These are phyloP conservation scores for Palythoa caribaeorum DNA, from an alignment of 92 coral and sea anemone genomes.

Conservation along the genomic window DNA sequence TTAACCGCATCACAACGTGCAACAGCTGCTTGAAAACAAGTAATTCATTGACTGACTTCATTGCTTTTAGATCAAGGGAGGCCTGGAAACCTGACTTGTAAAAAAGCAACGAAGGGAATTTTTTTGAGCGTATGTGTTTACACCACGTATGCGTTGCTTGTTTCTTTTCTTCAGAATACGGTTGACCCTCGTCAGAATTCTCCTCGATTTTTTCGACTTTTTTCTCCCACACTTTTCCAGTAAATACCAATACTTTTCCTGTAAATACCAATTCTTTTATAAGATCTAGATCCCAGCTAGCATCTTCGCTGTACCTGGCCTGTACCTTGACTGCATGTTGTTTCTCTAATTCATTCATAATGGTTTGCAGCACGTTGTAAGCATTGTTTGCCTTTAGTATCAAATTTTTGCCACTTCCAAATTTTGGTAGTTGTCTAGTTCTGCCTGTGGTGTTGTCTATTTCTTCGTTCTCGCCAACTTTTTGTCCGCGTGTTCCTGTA, in stretches of 20 bases:
- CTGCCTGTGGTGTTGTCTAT: neutral
- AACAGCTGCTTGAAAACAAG: neutral
- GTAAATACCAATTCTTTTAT: too few relatives aligned
- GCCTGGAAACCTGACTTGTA: neutral
- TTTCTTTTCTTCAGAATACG: neutral
- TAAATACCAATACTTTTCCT: neutral
- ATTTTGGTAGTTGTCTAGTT: neutral
- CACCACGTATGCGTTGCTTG: neutral
- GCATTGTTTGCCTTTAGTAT: neutral
- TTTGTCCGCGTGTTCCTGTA: neutral
- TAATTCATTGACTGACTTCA: neutral
- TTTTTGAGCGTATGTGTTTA: neutral
- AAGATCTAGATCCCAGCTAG: neutral
- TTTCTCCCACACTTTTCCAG: neutral
- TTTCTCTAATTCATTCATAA: neutral
- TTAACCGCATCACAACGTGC: neutral
- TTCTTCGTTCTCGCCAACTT: neutral
- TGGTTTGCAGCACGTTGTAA: neutral
- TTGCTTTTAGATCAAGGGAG: neutral
- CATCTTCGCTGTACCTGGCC: too few relatives aligned
- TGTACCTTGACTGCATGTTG: neutral
- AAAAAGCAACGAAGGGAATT: neutral
- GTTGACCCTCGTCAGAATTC: slow-evolving; percentile 15
- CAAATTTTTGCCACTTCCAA: neutral
- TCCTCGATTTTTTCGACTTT: neutral